Percentiles rank a stretch among this genome's conserved stretches.
These are phyloP conservation scores for Yponomeuta plumbellus DNA, from an alignment of 2,888 invertebrate species.

Conservation along the genomic window DNA sequence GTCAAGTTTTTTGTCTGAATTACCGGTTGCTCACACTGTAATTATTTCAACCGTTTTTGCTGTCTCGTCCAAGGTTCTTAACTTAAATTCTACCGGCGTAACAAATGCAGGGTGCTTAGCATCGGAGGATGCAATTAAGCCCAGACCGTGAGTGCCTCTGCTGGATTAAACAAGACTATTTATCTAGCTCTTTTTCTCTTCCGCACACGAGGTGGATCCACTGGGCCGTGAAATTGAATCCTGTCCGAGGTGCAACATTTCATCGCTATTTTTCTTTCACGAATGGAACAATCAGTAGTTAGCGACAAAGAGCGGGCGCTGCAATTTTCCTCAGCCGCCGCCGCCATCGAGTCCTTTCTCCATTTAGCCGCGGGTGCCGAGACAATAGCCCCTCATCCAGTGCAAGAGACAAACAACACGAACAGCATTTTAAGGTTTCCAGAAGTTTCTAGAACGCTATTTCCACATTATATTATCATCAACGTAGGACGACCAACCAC, in stretches of 20 bases:
- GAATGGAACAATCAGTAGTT: not conserved
- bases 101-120: not conserved
- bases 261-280: not conserved
- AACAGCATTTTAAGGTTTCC: not conserved
- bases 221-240: not conserved
- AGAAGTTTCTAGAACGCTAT: not conserved
- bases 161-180: not conserved
- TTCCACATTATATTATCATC: no score
- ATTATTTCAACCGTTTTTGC: not conserved
- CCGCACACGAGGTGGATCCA: not conserved
- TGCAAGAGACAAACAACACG: not conserved
- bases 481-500: no score
- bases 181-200: not conserved
- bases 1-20: not conserved
- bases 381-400: not conserved
- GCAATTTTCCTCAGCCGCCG: not conserved
- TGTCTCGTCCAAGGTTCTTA: not conserved
- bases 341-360: not conserved
- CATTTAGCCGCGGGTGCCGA: not conserved
- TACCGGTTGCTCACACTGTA: not conserved
- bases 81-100: not conserved
- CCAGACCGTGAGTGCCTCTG: not conserved
- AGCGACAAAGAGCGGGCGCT: not conserved
- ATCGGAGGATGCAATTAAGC: not conserved
- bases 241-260: not conserved